These are phyloP conservation scores for Sebastes taczanowskii DNA, from an alignment of 2,797 vertebrate genomes.

Conservation along the genomic window DNA sequence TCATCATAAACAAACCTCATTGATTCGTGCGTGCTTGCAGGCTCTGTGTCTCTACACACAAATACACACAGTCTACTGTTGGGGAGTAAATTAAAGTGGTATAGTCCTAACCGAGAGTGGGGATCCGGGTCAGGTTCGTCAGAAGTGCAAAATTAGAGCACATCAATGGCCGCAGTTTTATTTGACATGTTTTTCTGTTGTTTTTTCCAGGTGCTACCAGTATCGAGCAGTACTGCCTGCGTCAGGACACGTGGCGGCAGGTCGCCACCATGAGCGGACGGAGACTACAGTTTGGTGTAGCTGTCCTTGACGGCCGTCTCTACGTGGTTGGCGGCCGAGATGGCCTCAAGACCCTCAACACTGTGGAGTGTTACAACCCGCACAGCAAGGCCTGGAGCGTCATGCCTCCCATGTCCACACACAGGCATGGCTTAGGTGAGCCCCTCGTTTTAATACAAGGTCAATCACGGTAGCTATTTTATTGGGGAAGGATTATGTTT, in stretches of 20 bases:
- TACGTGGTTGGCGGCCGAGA: conserved; percentile 98
- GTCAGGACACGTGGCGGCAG: conserved; percentile 93
- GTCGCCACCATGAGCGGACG: conserved; percentile 97
- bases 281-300: conserved; percentile 94
- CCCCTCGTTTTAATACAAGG: background rate
- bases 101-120: too few species aligned
- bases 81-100: too few species aligned
- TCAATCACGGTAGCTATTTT: background rate
- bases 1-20: background rate
- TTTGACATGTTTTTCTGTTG: background rate
- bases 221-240: conserved; percentile 97
- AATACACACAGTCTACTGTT: background rate
- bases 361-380: conserved; percentile 97
- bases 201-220: conserved; percentile 90
- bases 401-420: conserved; percentile 98
- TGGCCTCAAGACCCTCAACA: conserved; percentile 96
- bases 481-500: background rate
- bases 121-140: background rate
- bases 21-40: background rate
- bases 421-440: conserved; percentile 95
- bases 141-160: background rate
- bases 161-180: background rate
- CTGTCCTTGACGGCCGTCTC: conserved; percentile 92
- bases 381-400: conserved; percentile 96
- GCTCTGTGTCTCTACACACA: background rate